Conservation (phyloP, 2,888 invertebrate species). For the Scaptomyza cyrtandrae region DNA sequence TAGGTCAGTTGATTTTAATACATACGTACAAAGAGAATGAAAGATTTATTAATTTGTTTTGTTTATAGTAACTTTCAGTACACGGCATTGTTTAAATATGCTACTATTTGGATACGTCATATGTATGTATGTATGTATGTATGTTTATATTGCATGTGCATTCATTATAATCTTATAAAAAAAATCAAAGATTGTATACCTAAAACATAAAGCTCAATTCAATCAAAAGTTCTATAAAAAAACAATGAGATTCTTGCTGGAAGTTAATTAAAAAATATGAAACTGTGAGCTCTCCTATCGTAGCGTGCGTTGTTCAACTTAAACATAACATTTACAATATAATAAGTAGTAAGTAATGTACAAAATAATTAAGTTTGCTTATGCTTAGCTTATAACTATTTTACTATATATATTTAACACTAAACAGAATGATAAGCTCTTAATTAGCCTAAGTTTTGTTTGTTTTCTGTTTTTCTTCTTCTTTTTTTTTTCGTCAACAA, state of each 20-base stretch:
- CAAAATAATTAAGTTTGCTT: conserved; percentile 63
- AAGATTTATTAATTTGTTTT: conserved; percentile 19
- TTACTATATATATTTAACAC: conserved; percentile 45
- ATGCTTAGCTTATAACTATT: conserved; percentile 60
- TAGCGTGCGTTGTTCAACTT: conserved; percentile 35
- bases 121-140: conserved; percentile 43
- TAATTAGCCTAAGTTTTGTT: conserved; percentile 39
- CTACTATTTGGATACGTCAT: conserved; percentile 77
- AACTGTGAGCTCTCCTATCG: conserved; percentile 26
- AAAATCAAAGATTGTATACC: conserved; percentile 46
- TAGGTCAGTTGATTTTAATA: conserved; percentile 23
- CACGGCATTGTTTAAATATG: conserved; percentile 52
- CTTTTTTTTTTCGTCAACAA: conserved; percentile 51
- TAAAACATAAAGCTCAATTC: conserved; percentile 68
- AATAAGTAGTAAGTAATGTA: conserved; percentile 50
- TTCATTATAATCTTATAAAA: conserved; percentile 41
- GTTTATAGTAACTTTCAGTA: conserved; percentile 51
- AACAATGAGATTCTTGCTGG: conserved; percentile 60
- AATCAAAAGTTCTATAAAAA: conserved; percentile 52
- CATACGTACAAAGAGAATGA: conserved; percentile 33
- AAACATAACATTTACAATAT: conserved; percentile 40
- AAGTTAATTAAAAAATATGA: conserved; percentile 21
- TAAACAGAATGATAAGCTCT: conserved; percentile 67
- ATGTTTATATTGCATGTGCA: conserved; percentile 49
- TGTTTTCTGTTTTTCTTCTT: conserved; percentile 16